Evolutionary conservation across 1,140 invertebrate genomes (phyloP).

Genomic region (Orius insidiosus): DNA sequence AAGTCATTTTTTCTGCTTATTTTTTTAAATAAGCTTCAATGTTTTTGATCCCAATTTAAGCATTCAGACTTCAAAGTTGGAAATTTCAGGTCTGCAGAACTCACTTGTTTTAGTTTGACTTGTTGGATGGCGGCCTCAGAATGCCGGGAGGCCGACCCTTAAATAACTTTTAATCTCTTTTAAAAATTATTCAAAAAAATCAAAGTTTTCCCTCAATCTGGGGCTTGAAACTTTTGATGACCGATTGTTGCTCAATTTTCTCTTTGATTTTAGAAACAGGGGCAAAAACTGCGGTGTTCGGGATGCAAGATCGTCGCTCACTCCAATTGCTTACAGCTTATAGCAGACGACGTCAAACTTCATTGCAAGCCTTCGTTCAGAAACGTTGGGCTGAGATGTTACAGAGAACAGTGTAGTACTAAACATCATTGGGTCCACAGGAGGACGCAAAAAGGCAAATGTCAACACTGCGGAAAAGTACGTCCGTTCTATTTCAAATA

Average conservation of each 20-base stretch:
- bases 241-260: conserved; percentile 6
- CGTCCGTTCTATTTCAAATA: conserved; percentile 7
- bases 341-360: conserved; percentile 62
- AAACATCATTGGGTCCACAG: conserved; percentile 94
- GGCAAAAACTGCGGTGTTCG: conserved; percentile 75
- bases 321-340: conserved; percentile 55
- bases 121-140: too few relatives aligned
- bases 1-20: too few relatives aligned
- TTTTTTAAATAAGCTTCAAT: too few relatives aligned
- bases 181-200: not conserved
- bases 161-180: too few relatives aligned
- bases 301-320: conserved; percentile 85
- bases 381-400: conserved; percentile 80
- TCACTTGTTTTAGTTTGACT: too few relatives aligned
- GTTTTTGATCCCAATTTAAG: conserved; percentile 23
- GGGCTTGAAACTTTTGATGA: not conserved
- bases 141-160: too few relatives aligned
- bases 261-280: conserved; percentile 57
- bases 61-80: too few relatives aligned
- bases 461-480: conserved; percentile 47
- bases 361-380: conserved; percentile 83
- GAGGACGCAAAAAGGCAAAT: conserved; percentile 48
- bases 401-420: conserved; percentile 76
- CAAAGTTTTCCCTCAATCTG: not conserved
- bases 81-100: too few relatives aligned